Conservation (phyloP, 2,797 vertebrate genomes). For the Spinus olivaceus region DNA sequence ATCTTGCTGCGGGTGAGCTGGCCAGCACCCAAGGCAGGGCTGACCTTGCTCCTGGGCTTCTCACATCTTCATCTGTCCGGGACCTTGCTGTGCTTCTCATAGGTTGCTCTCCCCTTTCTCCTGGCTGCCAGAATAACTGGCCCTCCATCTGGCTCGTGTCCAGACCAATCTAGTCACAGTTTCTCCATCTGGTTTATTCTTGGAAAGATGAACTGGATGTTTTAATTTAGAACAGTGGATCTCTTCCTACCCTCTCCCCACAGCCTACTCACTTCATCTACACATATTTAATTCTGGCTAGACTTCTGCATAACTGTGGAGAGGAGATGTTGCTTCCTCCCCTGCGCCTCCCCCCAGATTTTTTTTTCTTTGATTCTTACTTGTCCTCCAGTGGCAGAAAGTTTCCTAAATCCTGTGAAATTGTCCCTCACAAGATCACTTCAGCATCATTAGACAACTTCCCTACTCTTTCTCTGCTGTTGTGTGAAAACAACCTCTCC, state of each 20-base stretch:
- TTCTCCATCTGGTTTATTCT: constrained; percentile 44
- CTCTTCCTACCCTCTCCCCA: neutral
- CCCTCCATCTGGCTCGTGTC: neutral
- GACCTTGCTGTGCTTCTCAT: neutral
- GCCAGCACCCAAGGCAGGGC: neutral
- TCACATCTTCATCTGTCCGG: neutral
- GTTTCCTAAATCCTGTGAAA: neutral
- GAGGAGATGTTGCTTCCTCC: neutral
- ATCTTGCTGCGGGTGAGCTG: neutral
- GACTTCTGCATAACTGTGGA: neutral
- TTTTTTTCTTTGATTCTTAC: neutral
- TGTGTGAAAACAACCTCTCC: fast-evolving
- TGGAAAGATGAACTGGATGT: neutral
- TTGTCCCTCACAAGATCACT: fast-evolving
- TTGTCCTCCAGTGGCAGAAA: neutral
- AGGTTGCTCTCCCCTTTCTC: neutral
- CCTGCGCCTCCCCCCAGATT: fast-evolving
- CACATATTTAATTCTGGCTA: neutral
- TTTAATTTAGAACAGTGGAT: constrained; percentile 1
- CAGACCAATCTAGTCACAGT: neutral
- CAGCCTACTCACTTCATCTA: neutral
- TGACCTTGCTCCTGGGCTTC: constrained; percentile 36
- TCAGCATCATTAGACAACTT: neutral
- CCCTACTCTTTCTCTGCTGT: neutral
- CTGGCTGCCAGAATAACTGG: neutral